Percentiles rank a stretch among this genome's conserved stretches.
Conservation (phyloP, 2,797 vertebrate genomes). For the Microctenopoma steveboyesi region DNA sequence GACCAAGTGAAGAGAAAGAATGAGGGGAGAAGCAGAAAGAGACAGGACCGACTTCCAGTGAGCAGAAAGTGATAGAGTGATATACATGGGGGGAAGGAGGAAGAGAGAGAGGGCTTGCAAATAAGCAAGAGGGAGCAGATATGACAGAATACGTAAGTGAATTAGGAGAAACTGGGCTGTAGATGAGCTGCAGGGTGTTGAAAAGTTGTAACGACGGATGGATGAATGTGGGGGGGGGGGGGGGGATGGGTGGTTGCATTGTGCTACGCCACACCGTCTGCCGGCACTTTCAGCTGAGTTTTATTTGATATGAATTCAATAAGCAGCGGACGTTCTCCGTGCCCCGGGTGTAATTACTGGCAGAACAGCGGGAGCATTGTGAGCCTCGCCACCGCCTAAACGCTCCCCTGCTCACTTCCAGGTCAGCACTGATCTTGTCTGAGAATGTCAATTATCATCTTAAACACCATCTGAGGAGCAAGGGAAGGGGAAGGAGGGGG, state of each 20-base stretch:
- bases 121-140: conserved; percentile 26
- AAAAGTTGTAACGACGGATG: conserved; percentile 9
- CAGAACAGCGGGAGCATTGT: conserved; percentile 77
- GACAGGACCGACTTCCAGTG: conserved; percentile 22
- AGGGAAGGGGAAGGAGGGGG: neutral
- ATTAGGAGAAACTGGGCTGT: conserved; percentile 54
- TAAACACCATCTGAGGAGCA: conserved; percentile 63
- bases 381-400: conserved; percentile 71
- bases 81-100: conserved; percentile 8
- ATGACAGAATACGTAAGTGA: conserved; percentile 66
- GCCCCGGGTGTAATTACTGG: conserved; percentile 80
- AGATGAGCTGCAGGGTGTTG: conserved; percentile 37
- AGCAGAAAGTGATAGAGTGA: conserved; percentile 16
- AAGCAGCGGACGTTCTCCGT: conserved; percentile 70
- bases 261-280: conserved; percentile 28
- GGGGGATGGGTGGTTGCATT: conserved; percentile 24
- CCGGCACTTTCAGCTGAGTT: conserved; percentile 60
- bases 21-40: conserved; percentile 5
- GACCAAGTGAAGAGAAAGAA: conserved; percentile 26
- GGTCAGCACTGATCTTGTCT: conserved; percentile 81
- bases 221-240: conserved; percentile 19
- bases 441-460: conserved; percentile 84
- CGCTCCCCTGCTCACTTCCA: conserved; percentile 71
- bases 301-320: conserved; percentile 85
- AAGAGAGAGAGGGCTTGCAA: neutral